Evolutionary conservation across 2,797 vertebrate species (phyloP).

Genomic region (Dermochelys coriacea): DNA sequence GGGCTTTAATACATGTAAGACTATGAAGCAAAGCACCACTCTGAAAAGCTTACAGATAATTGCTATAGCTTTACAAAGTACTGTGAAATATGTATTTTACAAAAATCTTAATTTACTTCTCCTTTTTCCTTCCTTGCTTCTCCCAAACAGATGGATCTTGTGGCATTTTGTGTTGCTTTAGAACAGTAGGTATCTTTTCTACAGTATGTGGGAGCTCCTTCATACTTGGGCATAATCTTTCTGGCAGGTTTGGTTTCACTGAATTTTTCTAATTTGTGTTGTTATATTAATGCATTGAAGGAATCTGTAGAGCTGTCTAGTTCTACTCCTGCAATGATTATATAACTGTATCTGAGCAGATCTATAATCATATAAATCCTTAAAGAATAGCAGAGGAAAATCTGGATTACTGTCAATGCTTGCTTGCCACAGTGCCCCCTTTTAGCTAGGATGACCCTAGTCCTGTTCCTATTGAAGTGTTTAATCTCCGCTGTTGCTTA

Average conservation of each 20-base stretch:
- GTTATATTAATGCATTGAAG: background rate
- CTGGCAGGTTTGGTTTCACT: background rate
- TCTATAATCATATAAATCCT: background rate
- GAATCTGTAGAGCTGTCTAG: background rate
- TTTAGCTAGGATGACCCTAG: background rate
- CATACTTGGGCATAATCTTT: background rate
- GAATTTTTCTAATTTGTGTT: background rate
- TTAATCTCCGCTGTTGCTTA: background rate
- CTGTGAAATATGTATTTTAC: background rate
- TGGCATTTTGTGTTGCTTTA: background rate
- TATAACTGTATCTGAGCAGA: background rate
- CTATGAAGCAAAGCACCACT: background rate
- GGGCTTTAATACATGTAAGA: background rate
- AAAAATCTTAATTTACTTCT: rapidly evolving
- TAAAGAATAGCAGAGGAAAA: background rate
- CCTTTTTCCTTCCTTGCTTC: background rate
- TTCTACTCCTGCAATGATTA: background rate
- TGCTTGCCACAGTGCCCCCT: background rate
- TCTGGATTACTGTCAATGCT: background rate
- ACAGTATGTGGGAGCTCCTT: background rate
- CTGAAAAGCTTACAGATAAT: background rate
- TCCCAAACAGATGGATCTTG: background rate
- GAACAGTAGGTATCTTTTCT: background rate
- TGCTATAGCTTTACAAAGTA: background rate
- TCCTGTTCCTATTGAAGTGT: background rate